A percentile compares a stretch with the other conserved stretches of the same genome.
phyloP scores from a whole-genome alignment of 2,888 invertebrate genomes.

The Cyaniris semiargus region DNA sequence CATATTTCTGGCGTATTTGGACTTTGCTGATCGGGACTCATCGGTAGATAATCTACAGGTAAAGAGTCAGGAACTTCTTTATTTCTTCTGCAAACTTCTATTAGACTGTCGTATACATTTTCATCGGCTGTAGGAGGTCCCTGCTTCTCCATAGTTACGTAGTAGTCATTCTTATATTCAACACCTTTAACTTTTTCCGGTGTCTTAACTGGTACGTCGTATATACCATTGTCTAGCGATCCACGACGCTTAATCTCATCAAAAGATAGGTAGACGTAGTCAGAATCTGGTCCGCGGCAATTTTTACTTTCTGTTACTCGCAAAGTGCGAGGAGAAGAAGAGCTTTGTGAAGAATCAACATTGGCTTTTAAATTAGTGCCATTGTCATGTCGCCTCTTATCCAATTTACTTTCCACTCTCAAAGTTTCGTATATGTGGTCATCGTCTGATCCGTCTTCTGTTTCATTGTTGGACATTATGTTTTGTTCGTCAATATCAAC shows the following conservation, averaged over 20 bases:
- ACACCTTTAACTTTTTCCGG: conserved; percentile 54
- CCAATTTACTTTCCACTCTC: conserved; percentile 64
- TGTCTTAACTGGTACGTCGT: conserved; percentile 68
- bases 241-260: conserved; percentile 62
- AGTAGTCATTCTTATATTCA: conserved; percentile 51
- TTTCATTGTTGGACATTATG: conserved; percentile 48
- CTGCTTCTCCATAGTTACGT: conserved; percentile 64
- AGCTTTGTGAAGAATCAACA: conserved; percentile 35
- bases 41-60: conserved; percentile 66
- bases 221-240: conserved; percentile 60
- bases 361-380: conserved; percentile 64
- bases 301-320: conserved; percentile 6
- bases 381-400: conserved; percentile 57
- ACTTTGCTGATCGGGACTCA: conserved; percentile 69
- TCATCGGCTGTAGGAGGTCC: conserved; percentile 52
- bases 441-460: conserved; percentile 60
- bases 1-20: conserved; percentile 86
- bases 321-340: background rate
- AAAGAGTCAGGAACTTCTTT: conserved; percentile 57
- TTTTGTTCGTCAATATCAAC: conserved; percentile 46
- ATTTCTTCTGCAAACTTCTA: conserved; percentile 66
- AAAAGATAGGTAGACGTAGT: conserved; percentile 75
- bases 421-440: conserved; percentile 83
- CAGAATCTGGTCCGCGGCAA: conserved; percentile 62
- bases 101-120: conserved; percentile 66